A percentile compares a stretch with the other conserved stretches of the same genome.
Conservation (phyloP, 2,797 vertebrate species). For the Hemitrygon akajei region DNA sequence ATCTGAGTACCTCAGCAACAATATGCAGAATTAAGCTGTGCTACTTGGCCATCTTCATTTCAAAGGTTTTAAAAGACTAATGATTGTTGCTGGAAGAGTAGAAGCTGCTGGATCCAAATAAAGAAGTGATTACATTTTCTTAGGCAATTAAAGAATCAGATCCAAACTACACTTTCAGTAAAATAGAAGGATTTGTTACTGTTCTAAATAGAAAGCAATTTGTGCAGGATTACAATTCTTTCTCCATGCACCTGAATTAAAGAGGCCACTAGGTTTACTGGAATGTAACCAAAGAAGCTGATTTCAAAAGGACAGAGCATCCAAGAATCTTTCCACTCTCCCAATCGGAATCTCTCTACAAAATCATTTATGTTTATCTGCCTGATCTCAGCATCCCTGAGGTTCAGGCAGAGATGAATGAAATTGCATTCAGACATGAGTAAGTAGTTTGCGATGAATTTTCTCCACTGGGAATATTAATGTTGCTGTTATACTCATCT, state of each 20-base stretch:
- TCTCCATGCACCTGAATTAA: not conserved
- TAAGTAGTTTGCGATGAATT: conserved; percentile 22
- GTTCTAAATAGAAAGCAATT: not conserved
- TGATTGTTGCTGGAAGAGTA: not conserved
- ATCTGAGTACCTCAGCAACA: not conserved
- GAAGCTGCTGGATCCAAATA: not conserved
- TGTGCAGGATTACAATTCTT: not conserved
- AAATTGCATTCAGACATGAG: conserved; percentile 23
- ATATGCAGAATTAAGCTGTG: not conserved
- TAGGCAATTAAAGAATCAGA: not conserved
- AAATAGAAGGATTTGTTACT: not conserved
- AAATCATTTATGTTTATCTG: not conserved
- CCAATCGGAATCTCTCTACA: conserved; percentile 15
- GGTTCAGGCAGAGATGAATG: not conserved
- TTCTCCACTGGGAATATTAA: conserved; percentile 2
- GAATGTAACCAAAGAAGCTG: not conserved
- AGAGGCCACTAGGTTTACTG: not conserved
- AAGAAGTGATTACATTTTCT: not conserved
- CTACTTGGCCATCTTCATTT: not conserved
- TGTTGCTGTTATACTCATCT: not conserved
- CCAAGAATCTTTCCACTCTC: not conserved
- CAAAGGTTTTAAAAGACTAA: not conserved
- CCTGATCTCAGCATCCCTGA: not conserved
- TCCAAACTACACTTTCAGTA: not conserved
- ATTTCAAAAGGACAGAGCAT: not conserved